Conservation (phyloP, 2,888 invertebrate species). For the Villa cingulata region DNA sequence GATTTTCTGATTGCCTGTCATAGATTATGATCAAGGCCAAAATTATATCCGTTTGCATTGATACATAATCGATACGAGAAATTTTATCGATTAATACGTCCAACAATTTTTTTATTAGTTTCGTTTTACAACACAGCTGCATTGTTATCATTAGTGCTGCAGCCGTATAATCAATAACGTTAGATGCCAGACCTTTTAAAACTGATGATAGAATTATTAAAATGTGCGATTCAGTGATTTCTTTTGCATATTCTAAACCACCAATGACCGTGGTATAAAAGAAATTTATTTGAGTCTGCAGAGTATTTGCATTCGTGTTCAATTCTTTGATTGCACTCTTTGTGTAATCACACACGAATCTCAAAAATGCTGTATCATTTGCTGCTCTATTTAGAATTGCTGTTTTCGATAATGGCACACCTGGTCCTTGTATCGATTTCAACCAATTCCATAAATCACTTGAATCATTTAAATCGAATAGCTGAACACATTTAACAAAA, state of each 20-base stretch:
- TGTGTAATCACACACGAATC: slow-evolving; percentile 47
- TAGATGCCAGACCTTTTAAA: slow-evolving; percentile 54
- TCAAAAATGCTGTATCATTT: slow-evolving; percentile 46
- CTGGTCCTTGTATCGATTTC: slow-evolving; percentile 54
- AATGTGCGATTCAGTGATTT: slow-evolving; percentile 50
- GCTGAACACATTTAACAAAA: slow-evolving; percentile 69
- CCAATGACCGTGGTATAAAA: slow-evolving; percentile 64
- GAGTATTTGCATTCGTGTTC: slow-evolving; percentile 42
- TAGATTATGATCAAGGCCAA: slow-evolving; percentile 56
- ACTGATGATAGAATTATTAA: slow-evolving; percentile 55
- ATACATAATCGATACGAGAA: slow-evolving; percentile 36
- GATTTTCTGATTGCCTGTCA: slow-evolving; percentile 44
- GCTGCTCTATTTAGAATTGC: slow-evolving; percentile 60
- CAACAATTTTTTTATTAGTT: slow-evolving; percentile 43
- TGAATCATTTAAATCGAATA: slow-evolving; percentile 48
- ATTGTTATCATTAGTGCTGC: slow-evolving; percentile 60
- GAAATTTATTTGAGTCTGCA: slow-evolving; percentile 65
- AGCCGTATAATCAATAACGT: slow-evolving; percentile 55
- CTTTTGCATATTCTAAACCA: slow-evolving; percentile 44
- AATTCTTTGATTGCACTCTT: slow-evolving; percentile 45
- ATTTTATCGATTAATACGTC: slow-evolving; percentile 47
- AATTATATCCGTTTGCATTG: slow-evolving; percentile 49
- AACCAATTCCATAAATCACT: slow-evolving; percentile 68
- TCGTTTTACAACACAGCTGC: slow-evolving; percentile 51
- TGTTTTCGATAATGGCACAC: slow-evolving; percentile 57